phyloP scores from a whole-genome alignment of 2,113 vertebrate species.

The Esox niger region DNA sequence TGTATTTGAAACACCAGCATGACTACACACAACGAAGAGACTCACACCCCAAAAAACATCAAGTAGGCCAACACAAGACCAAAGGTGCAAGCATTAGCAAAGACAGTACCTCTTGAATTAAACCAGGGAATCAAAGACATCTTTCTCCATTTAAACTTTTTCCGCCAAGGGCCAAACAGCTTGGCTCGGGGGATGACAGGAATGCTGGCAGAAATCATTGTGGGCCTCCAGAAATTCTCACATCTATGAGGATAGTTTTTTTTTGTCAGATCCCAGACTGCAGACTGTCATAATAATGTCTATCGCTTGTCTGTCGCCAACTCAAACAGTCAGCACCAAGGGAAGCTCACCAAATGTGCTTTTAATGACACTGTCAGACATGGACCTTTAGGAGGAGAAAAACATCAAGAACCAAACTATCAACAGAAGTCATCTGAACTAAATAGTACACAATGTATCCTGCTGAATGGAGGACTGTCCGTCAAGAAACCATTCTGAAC shows the following conservation, averaged over 20 bases:
- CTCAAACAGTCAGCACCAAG: conserved; percentile 64
- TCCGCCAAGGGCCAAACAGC: background rate
- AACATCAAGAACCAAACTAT: no score
- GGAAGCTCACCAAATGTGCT: conserved; percentile 59
- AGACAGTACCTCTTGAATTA: background rate
- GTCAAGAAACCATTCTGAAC: no score
- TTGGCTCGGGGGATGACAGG: conserved; percentile 35
- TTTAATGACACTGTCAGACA: conserved; percentile 56
- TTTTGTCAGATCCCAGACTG: conserved; percentile 70
- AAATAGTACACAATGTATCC: no score
- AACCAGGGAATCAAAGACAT: background rate
- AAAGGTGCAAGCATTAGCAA: background rate
- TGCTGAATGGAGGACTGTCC: no score
- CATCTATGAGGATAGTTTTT: conserved; percentile 70
- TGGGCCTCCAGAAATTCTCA: conserved; percentile 65
- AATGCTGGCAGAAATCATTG: conserved; percentile 63
- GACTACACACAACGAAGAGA: background rate
- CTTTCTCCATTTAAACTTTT: background rate
- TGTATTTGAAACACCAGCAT: background rate
- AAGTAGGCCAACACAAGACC: background rate
- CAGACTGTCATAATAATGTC: conserved; percentile 68
- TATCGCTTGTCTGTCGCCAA: conserved; percentile 67
- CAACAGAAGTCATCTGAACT: no score
- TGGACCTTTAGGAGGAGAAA: conserved; percentile 39
- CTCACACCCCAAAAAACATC: background rate